phyloP scores from a whole-genome alignment of 2,888 invertebrate genomes.

The Aelia acuminata region DNA sequence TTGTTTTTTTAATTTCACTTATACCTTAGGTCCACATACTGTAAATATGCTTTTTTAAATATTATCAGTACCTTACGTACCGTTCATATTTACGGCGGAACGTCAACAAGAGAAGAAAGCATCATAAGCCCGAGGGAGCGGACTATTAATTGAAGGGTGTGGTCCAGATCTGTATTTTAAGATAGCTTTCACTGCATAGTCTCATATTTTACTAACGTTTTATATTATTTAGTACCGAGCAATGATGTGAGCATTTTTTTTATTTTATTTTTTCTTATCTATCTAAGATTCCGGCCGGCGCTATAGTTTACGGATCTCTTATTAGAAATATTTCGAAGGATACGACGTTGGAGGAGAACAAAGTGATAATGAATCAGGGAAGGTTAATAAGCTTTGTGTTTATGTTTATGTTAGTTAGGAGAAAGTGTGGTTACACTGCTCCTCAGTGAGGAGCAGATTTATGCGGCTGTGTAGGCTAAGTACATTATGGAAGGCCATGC shows the following conservation, averaged over 20 bases:
- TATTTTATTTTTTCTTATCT: not conserved
- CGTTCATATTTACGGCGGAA: not conserved
- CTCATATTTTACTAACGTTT: not conserved
- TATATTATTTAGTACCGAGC: not conserved
- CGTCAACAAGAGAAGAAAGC: not conserved
- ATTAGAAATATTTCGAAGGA: not conserved
- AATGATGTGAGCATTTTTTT: not conserved
- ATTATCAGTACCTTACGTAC: not conserved
- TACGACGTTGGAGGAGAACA: not conserved
- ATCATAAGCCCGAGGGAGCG: not conserved
- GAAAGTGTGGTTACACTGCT: not conserved
- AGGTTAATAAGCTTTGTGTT: not conserved
- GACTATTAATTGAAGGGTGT: not conserved
- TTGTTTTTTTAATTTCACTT: too few species aligned
- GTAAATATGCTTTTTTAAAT: too few species aligned
- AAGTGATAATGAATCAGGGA: not conserved
- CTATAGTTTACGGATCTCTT: not conserved
- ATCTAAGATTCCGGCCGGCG: not conserved
- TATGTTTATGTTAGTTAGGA: not conserved
- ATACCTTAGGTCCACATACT: too few species aligned
- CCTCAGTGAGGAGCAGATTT: not conserved
- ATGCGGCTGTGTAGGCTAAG: not conserved
- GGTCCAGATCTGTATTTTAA: not conserved
- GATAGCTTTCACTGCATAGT: not conserved
- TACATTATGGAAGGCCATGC: not conserved